Base-by-base conservation (phyloP, 2,113 vertebrate species). In the Bothrops jararaca region DNA sequence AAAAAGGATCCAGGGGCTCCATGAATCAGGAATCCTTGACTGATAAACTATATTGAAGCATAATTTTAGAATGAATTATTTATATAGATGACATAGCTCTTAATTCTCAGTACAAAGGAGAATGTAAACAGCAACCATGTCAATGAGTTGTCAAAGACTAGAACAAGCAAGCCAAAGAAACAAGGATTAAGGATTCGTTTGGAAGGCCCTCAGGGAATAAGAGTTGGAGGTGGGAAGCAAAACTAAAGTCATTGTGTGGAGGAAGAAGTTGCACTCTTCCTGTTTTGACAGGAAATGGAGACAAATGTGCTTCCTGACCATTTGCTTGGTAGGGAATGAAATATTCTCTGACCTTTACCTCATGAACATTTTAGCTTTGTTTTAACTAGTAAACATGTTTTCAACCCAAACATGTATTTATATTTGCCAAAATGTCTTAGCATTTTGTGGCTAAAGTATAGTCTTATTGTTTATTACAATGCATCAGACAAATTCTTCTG, bases 211-310 rank as follows among this genome's bases (percentile, higher is more conserved):
- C 95, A 97, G 98, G 98, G 97, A 97, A 98, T 98, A 97, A 96
- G 96, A 97, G 95, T 96, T 98, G 98, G 98, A 99, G 98, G 98
- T 98, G 97, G 98, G 98, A 99, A 99, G 98, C 98, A 99, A 98
- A 99, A 98, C 98, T 98, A 98, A 99, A 99, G 98, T 98, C 98
- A 99, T 99, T 99, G 99, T 99, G 95, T 98, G 98, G 98, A 98
- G 99, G 99, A 99, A 99, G 99, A 99, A 99, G 98, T 99, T 98
- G 98, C 98, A 98, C 98, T 98, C 98, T 99, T 99, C 99, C 99
- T 99, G 99, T 99, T 99, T 99, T 99, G 98, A 99, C 98, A 99
- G 99, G 99, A 99, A 99, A 99, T 98, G 98, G 98, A 99, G 98
- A 99, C 98, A 99, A 99, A 99, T 99, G 99, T 99, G 99, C 98